Percentiles rank a stretch among this genome's conserved stretches.
These are phyloP conservation scores for Strigamia maritima DNA, from an alignment of 2,888 invertebrate species.

Conservation along the genomic window DNA sequence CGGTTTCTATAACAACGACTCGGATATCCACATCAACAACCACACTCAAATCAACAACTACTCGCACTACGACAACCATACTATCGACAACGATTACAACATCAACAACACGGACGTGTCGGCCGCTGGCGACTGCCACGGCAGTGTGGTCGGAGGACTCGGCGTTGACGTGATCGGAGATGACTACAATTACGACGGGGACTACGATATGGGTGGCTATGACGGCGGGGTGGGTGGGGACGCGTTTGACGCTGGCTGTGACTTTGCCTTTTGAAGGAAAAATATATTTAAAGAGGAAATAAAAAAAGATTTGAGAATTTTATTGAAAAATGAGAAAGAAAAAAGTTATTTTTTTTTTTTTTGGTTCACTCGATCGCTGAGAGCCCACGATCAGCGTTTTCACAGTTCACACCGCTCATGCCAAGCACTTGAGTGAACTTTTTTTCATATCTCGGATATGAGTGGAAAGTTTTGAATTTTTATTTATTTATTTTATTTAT, in stretches of 20 bases:
- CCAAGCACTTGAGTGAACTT: background rate
- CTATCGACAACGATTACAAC: slow-evolving; percentile 27
- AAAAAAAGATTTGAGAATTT: background rate
- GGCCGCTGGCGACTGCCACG: background rate
- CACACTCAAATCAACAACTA: slow-evolving; percentile 29
- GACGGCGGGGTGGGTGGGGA: background rate
- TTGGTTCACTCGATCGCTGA: background rate
- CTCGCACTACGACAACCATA: slow-evolving; percentile 25
- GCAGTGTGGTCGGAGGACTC: background rate
- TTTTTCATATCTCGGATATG: background rate
- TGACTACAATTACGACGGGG: background rate
- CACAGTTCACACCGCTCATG: slow-evolving; percentile 33
- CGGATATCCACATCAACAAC: slow-evolving; percentile 34
- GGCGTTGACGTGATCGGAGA: background rate
- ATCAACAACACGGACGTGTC: background rate
- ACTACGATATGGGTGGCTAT: slow-evolving; percentile 27
- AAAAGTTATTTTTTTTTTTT: background rate
- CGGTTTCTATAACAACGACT: slow-evolving; percentile 36
- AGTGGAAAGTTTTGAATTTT: too few species aligned
- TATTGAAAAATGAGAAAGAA: too few species aligned
- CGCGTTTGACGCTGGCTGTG: slow-evolving; percentile 33
- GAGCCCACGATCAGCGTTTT: slow-evolving; percentile 36
- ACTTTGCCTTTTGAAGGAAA: slow-evolving; percentile 22
- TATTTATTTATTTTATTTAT: too few species aligned
- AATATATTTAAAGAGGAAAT: background rate